These are phyloP conservation scores for Anguilla rostrata DNA, from an alignment of 2,113 vertebrate species.

Conservation along the genomic window DNA sequence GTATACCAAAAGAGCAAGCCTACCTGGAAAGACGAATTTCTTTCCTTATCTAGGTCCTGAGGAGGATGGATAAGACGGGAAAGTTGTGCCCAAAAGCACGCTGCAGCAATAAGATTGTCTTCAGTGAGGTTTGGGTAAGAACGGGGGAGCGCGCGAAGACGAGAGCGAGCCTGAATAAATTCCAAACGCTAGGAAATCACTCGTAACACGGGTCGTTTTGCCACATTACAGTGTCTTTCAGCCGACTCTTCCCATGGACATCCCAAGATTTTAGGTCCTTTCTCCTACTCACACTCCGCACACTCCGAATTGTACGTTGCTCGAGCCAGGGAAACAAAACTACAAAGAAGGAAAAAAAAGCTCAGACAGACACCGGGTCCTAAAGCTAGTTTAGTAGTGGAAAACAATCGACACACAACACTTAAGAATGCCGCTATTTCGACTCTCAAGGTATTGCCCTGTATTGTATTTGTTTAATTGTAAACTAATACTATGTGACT, in stretches of 20 bases:
- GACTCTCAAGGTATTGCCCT: background rate
- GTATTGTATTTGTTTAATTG: background rate
- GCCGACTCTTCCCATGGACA: background rate
- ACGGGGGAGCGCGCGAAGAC: conserved; percentile 20
- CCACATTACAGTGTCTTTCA: background rate
- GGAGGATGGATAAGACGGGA: conserved; percentile 28
- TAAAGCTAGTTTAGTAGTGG: conserved; percentile 13
- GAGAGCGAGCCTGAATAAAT: conserved; percentile 28
- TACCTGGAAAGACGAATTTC: conserved; percentile 15
- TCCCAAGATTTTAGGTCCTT: background rate
- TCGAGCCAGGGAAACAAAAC: conserved; percentile 21
- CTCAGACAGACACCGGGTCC: conserved; percentile 3
- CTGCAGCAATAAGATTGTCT: conserved; percentile 14
- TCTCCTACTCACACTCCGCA: conserved; percentile 10
- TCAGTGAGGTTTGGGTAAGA: conserved; percentile 19
- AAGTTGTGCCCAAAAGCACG: conserved; percentile 30
- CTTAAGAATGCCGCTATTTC: background rate
- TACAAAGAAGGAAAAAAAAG: conserved; percentile 20
- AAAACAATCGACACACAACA: background rate
- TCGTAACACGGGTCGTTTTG: background rate
- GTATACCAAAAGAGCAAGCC: background rate
- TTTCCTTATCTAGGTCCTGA: conserved; percentile 11
- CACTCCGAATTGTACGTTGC: conserved; percentile 6
- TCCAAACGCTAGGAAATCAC: conserved; percentile 15
- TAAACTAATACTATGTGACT: background rate